Conservation (phyloP, 1,140 invertebrate genomes). For the Diprion similis region DNA sequence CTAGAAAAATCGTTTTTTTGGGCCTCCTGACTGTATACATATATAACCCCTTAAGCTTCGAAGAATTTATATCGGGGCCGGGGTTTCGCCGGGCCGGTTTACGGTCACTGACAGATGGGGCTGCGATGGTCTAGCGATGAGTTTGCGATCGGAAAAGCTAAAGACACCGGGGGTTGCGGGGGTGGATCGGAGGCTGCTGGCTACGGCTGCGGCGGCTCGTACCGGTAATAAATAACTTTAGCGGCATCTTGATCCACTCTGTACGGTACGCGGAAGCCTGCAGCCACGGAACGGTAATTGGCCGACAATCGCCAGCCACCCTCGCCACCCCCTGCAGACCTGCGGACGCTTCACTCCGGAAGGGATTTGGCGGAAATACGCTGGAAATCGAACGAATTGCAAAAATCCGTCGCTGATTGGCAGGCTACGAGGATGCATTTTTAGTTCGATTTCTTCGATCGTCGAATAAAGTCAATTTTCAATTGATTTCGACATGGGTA, state of each 20-base stretch:
- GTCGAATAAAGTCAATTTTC: too few species aligned
- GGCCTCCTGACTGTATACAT: too few species aligned
- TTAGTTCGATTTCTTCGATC: too few species aligned
- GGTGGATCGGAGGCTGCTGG: background rate
- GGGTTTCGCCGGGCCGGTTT: background rate
- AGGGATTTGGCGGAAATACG: too few species aligned
- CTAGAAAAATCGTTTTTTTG: too few species aligned
- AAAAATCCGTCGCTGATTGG: too few species aligned
- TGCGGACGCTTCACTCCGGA: too few species aligned
- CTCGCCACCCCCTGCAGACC: background rate
- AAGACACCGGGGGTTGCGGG: background rate
- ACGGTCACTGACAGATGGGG: background rate
- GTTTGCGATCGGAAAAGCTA: slow-evolving; percentile 7
- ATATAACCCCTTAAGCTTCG: too few species aligned
- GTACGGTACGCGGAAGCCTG: slow-evolving; percentile 18
- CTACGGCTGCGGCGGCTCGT: slow-evolving; percentile 31
- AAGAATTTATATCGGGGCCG: background rate
- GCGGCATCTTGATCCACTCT: slow-evolving; percentile 43
- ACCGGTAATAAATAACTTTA: slow-evolving; percentile 47
- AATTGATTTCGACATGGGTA: too few species aligned
- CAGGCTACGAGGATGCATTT: too few species aligned
- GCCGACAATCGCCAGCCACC: background rate
- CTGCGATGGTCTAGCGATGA: slow-evolving; percentile 4
- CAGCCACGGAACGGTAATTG: background rate
- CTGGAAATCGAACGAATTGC: too few species aligned